Evolutionary conservation across 2,888 invertebrate species (phyloP), one percentile per base, ranked within the genome.

Genomic region (Scelioninae gen. 1): DNA sequence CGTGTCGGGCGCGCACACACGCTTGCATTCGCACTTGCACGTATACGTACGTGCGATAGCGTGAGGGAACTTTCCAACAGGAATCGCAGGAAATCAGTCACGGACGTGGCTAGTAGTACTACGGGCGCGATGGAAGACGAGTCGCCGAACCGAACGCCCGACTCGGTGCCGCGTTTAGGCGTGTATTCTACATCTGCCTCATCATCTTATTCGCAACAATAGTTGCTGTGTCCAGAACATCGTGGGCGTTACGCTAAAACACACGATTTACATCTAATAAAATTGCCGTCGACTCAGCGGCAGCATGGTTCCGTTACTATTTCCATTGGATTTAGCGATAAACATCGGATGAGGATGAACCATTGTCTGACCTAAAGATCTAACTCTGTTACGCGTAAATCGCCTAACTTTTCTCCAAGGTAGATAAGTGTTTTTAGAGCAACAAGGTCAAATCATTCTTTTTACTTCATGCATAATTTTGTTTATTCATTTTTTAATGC

Each of bases 21-120:
- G 6, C 31, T 11, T 10, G 62, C 55, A 38, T 5, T 23, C 66
- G 69, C 71, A 68, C 38, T 43, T 76, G 66, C 69, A 76, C 65
- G 53, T 76, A 49, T 53, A 43, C 43, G 23, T 38, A 40, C 53
- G 72, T 23, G 63, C 43, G 72, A 10, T 47, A 56, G 71, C 69
- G 81, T 66, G 77, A 77, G 82, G 77, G 77, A 82, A 82, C 82
- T 82, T 82, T 82, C 82, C 82, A 82, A 82, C 82, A 82, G 77
- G 82, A 82, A 82, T 82, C 77, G 77, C 82, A 82, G 77, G 78
- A 82, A 82, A 82, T 82, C 82, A 82, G 82, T 82, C 56, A 82
- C 82, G 78, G 78, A 82, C 82, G 82, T 55, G 68, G 69, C 82
- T 82, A 82, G 82, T 82, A 78, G 72, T 78, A 82, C 77, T 74